phyloP scores from a whole-genome alignment of 2,797 vertebrate species.

The Delichon dasypus region DNA sequence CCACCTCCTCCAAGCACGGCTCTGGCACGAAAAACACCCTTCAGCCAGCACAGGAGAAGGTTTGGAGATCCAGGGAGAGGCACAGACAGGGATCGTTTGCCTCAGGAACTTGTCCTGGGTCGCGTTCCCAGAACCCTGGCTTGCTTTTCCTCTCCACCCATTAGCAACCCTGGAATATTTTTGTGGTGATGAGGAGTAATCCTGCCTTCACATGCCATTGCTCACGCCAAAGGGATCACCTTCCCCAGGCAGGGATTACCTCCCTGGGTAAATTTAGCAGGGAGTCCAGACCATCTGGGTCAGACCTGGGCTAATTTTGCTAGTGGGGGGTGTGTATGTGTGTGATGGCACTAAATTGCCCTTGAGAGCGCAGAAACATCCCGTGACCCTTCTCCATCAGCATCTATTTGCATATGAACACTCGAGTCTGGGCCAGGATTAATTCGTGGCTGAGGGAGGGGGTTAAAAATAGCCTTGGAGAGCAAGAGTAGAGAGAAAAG shows the following conservation, averaged over 20 bases:
- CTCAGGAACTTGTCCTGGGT: background rate
- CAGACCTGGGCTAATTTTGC: background rate
- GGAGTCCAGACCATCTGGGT: background rate
- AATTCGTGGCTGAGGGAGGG: background rate
- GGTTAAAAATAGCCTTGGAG: background rate
- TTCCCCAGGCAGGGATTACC: background rate
- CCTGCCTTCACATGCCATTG: background rate
- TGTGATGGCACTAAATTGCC: background rate
- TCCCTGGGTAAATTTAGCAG: background rate
- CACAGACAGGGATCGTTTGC: background rate
- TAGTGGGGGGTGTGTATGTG: rapidly evolving
- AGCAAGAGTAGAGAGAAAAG: background rate
- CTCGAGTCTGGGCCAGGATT: background rate
- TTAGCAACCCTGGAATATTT: background rate
- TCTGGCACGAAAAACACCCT: background rate
- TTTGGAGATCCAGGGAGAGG: rapidly evolving
- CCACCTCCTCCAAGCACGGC: background rate
- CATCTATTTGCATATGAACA: background rate
- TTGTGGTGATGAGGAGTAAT: rapidly evolving
- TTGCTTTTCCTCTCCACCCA: rapidly evolving
- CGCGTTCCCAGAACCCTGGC: background rate
- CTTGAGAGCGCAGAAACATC: background rate
- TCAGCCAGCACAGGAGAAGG: background rate
- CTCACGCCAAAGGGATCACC: rapidly evolving
- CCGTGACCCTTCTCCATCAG: background rate